Conservation (phyloP, 2,888 invertebrate species). For the Dione juno region DNA sequence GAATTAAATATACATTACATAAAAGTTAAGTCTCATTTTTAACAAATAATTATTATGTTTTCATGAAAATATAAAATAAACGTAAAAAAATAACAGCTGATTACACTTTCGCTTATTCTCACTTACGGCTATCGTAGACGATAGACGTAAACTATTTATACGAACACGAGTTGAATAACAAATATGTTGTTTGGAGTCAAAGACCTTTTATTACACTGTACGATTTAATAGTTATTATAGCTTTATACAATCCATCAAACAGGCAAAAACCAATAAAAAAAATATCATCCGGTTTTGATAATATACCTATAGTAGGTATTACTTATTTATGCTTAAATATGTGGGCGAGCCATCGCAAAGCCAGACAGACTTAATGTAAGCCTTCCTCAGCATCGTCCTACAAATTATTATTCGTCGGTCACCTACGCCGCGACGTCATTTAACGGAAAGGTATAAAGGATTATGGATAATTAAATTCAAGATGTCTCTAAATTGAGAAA, state of each 20-base stretch:
- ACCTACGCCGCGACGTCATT: slow-evolving; percentile 59
- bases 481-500: neutral
- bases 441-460: slow-evolving; percentile 43
- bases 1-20: slow-evolving; percentile 6
- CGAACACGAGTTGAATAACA: slow-evolving; percentile 39
- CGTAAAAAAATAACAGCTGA: slow-evolving; percentile 14
- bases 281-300: too few species aligned
- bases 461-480: neutral
- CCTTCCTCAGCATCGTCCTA: slow-evolving; percentile 71
- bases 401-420: slow-evolving; percentile 69
- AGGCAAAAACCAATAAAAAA: neutral
- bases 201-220: slow-evolving; percentile 37
- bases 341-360: slow-evolving; percentile 79
- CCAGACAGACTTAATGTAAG: slow-evolving; percentile 63
- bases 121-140: slow-evolving; percentile 31
- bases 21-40: neutral
- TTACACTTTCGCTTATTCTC: slow-evolving; percentile 34
- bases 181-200: slow-evolving; percentile 43
- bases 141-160: slow-evolving; percentile 21
- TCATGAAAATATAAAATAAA: slow-evolving; percentile 1
- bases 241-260: neutral
- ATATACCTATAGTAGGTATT: too few species aligned
- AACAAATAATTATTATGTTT: slow-evolving; percentile 4
- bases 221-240: slow-evolving; percentile 31
- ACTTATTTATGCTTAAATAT: slow-evolving; percentile 42